Evolutionary conservation across 2,888 invertebrate genomes (phyloP).

Genomic region (Trachelus iudaicus): DNA sequence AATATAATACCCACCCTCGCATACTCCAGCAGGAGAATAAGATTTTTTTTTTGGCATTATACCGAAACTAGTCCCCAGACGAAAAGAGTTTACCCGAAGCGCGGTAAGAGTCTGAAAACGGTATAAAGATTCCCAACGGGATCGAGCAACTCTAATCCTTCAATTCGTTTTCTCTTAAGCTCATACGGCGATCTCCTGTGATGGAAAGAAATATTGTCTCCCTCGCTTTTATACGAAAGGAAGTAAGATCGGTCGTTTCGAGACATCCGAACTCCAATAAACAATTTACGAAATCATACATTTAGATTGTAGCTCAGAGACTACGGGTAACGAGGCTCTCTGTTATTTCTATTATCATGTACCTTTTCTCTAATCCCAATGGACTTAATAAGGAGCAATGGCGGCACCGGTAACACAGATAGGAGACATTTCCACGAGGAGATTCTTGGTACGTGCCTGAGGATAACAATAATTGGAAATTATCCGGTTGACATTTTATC

Average conservation of each 20-base stretch:
- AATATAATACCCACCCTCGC: conserved; percentile 20
- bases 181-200: background rate
- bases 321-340: background rate
- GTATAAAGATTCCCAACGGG: background rate
- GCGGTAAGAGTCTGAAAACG: background rate
- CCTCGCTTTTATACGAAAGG: background rate
- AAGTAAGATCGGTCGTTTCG: background rate
- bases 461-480: background rate
- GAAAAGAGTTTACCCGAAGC: background rate
- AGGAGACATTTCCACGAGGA: background rate
- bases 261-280: background rate
- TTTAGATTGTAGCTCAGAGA: background rate
- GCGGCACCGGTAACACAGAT: background rate
- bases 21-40: background rate
- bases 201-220: background rate
- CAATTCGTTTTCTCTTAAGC: background rate
- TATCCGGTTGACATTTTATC: background rate
- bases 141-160: background rate
- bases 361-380: background rate
- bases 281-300: background rate
- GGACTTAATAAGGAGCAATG: background rate
- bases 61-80: background rate
- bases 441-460: background rate
- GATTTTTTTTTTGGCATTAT: background rate
- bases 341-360: background rate